Evolutionary conservation across 2,113 vertebrate genomes (phyloP).

Genomic region (Labeo rohita): DNA sequence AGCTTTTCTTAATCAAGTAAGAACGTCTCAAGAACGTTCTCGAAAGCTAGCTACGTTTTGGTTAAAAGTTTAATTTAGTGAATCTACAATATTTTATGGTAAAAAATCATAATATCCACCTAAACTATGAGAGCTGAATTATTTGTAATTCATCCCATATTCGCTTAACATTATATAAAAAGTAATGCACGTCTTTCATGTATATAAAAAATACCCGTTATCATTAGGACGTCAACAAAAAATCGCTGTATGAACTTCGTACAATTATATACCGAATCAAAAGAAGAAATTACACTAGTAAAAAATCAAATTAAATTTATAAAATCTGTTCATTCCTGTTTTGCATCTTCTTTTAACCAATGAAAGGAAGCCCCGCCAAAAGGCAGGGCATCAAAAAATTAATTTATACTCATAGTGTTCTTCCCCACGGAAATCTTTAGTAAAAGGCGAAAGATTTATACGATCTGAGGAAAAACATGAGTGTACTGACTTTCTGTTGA

Average conservation of each 20-base stretch:
- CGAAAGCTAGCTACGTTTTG: background rate
- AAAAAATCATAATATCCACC: background rate
- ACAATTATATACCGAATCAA: no score
- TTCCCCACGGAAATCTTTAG: constrained; percentile 44
- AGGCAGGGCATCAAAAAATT: constrained; percentile 37
- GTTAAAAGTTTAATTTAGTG: background rate
- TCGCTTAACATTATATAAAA: no score
- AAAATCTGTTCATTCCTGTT: no score
- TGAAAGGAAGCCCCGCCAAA: background rate
- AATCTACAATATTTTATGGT: background rate
- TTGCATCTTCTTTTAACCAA: no score
- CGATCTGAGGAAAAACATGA: constrained; percentile 50
- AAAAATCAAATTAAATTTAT: no score
- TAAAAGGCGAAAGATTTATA: constrained; percentile 54
- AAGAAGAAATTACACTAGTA: no score
- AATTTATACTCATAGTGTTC: constrained; percentile 24
- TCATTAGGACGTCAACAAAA: no score
- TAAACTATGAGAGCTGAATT: no score
- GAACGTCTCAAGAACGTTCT: background rate
- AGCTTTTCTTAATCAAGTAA: background rate
- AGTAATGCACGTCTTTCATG: no score
- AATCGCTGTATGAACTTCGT: no score
- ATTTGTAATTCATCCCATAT: no score
- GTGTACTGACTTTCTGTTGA: rapidly evolving
- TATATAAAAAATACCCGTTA: no score